phyloP scores from a whole-genome alignment of 2,888 invertebrate genomes.

The Adineta ricciae region DNA sequence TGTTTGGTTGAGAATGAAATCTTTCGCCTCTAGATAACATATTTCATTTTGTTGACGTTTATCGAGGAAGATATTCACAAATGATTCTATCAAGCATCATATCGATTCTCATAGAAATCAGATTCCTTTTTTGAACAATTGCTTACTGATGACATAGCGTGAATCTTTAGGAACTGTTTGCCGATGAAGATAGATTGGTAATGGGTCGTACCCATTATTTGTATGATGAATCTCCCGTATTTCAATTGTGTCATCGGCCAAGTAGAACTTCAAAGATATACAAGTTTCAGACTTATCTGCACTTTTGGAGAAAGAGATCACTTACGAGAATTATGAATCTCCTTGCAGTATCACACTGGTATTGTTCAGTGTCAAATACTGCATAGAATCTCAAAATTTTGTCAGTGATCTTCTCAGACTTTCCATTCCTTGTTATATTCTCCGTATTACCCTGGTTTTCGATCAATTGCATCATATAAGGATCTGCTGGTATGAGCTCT shows the following conservation, averaged over 20 bases:
- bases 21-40: constrained; percentile 67
- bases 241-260: constrained; percentile 70
- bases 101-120: too few species aligned
- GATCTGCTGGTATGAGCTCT: constrained; percentile 65
- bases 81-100: neutral
- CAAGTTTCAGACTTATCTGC: neutral
- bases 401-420: constrained; percentile 67
- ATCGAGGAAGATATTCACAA: constrained; percentile 10
- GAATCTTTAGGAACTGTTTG: constrained; percentile 66
- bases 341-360: constrained; percentile 50
- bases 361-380: constrained; percentile 53
- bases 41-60: constrained; percentile 60
- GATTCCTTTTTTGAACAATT: neutral
- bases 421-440: constrained; percentile 36
- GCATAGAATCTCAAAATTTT: constrained; percentile 60
- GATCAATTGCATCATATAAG: constrained; percentile 52
- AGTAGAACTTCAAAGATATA: constrained; percentile 57
- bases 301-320: neutral
- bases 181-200: constrained; percentile 63
- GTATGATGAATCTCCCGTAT: constrained; percentile 64
- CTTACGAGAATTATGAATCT: constrained; percentile 58
- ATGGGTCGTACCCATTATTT: constrained; percentile 68
- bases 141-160: constrained; percentile 42
- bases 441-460: constrained; percentile 52
- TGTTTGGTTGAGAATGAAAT: constrained; percentile 63